Base-by-base conservation (phyloP, 2,888 invertebrate species). In the Acanthosepion esculentum region DNA sequence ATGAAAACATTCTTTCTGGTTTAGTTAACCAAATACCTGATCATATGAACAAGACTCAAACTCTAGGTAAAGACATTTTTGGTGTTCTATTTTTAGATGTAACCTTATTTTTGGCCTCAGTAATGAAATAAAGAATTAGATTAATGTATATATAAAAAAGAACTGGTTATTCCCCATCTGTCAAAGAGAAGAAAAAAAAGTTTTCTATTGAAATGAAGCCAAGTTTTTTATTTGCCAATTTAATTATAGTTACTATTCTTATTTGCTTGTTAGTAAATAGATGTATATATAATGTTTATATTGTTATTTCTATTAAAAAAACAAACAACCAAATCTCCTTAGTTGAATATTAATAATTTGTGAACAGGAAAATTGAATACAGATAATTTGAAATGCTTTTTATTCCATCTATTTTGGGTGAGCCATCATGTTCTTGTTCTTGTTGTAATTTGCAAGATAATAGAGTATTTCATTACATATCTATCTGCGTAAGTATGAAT, bases 161-260 rank as follows among this genome's bases (percentile, higher is more conserved):
- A n/a, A 78, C n/a, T 78, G 78, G 78, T 78, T 78, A 78, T 78
- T 78, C 78, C 78, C n/a, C 78, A 78, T 78, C n/a, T n/a, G 78
- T 78, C 78, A 78, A 78, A 78, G 12, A 5, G 0, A 78, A 78
- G 78, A 78, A 33, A 15, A n/a, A n/a, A 78, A 15, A 33, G n/a
- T 78, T 78, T 33, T 78, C 78, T 78, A n/a, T 78, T 78, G 78
- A 78, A n/a, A 78, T 78, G n/a, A n/a, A 78, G 78, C 78, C 78
- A 78, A 78, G 78, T 78, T 78, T 78, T 41, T 78, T n/a, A n/a
- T n/a, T n/a, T 78, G 78, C 15, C 15, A 78, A 78, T 18, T 10
- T 78, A n/a, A 78, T 33, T 78, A n/a, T 78, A 78, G 33, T 78
- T 33, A n/a, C n/a, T 78, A 12, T 78, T 78, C n/a, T 78, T 15